A percentile compares a stretch with the other conserved stretches of the same genome.
Evolutionary conservation across 2,113 vertebrate genomes (phyloP).

Genomic region (Scartelaos histophorus): DNA sequence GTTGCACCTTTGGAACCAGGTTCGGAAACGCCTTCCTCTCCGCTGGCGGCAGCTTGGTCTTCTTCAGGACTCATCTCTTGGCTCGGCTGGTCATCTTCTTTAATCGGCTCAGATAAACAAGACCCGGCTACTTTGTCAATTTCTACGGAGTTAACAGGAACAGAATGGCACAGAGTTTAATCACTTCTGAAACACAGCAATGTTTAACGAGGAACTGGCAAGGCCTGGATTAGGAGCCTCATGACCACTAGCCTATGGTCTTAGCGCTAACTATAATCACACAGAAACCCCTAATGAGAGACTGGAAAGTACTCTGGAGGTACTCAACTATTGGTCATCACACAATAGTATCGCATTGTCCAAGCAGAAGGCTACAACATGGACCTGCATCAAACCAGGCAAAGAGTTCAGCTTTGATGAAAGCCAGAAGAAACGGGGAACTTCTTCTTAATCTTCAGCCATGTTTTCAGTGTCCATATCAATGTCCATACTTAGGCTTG

Average conservation of each 20-base stretch:
- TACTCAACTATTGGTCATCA: constrained; percentile 44
- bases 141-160: constrained; percentile 99
- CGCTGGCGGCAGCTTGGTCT: constrained; percentile 85
- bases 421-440: constrained; percentile 31
- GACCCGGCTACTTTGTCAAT: constrained; percentile 99
- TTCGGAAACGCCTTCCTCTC: constrained; percentile 84
- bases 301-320: constrained; percentile 72
- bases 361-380: constrained; percentile 59
- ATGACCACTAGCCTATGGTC: constrained; percentile 82
- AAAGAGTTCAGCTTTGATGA: constrained; percentile 55
- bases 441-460: constrained; percentile 54
- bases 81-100: constrained; percentile 84
- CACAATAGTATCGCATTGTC: constrained; percentile 49
- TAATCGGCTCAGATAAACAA: constrained; percentile 98
- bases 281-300: constrained; percentile 74
- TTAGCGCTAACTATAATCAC: constrained; percentile 65
- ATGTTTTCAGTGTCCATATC: constrained; percentile 60
- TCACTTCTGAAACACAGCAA: constrained; percentile 99
- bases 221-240: constrained; percentile 88
- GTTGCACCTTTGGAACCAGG: constrained; percentile 78
- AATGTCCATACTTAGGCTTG: constrained; percentile 61
- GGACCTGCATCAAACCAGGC: constrained; percentile 74
- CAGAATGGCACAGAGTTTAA: constrained; percentile 99
- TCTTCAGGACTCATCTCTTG: constrained; percentile 84
- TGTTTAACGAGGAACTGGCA: constrained; percentile 94